Evolutionary conservation across 2,888 invertebrate species (phyloP), one percentile per base, ranked within the genome.

Genomic region (Cryptocheilus praepositus): DNA sequence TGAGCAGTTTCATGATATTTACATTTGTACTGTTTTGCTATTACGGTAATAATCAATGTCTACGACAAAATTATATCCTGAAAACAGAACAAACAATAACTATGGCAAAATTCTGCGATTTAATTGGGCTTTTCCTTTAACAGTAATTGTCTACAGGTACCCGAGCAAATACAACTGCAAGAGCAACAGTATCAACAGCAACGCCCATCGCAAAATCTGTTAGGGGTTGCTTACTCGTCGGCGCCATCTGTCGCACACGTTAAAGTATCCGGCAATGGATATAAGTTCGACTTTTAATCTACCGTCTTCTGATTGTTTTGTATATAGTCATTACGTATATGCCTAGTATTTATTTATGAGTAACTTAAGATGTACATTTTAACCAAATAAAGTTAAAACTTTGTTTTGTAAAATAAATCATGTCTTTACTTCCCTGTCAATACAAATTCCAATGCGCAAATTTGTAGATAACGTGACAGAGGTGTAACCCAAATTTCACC

Each of bases 221-320:
- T 89, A 57, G 89, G 89, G 11, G 74, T 90, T 44, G 86, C 89
- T 81, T 88, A 85, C 73, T 90, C 91, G 16, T 84, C 90, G 18
- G 89, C 91, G 0, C 88, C 89, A 46, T 85, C 89, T 25, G 91
- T 91, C 1, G 89, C 91, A 7, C 90, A 89, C 61, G 90, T 91
- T 0, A 90, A 89, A 76, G 89, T 89, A 74, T 85, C 84, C 11
- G 90, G 90, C 61, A 89, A 89, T 64, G 86, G 85, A 21, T 85
- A 86, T 62, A 85, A 86, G 67, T 84, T 86, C 52, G 78, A 85
- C 62, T 86, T 86, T 65, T 88, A 63, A n/a, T 49, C 7, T 49
- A 49, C 8, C 16, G 49, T 11, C 7, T 36, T 36, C 36, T 36
- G 11, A 36, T 36, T 11, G 3, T 11, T 11, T 11, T 36, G 36